Base-by-base conservation (phyloP, 2,797 vertebrate genomes). In the Melanotaenia nigrans region DNA sequence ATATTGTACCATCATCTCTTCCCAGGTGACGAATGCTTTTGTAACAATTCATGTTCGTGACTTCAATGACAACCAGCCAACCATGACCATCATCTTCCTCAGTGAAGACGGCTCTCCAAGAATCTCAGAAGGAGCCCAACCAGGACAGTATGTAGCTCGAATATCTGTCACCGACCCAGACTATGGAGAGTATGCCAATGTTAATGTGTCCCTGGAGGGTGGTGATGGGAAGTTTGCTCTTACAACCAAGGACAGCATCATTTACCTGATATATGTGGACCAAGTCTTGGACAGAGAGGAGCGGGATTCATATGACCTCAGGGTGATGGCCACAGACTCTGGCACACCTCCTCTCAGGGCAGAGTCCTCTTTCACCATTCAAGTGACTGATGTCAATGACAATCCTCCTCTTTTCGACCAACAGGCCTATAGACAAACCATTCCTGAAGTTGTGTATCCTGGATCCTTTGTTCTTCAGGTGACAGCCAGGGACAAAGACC, bases 31-130 rank as follows among this genome's bases (percentile, higher is more conserved):
- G 72, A 98, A 98, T 0, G 95, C 97, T 0, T 99, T 99, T 45
- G 96, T 99, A 68, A 98, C 97, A 0, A 97, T 99, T 74, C 96
- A 99, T 0, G 97, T 99, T 18, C 95, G 96, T 22, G 98, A 99
- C 89, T 99, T 94, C 92, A 99, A 99, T 32, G 98, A 99, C 93
- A 99, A 99, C 91, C 97, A 98, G 86, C 98, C 97, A 74, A 98
- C 97, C 70, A 99, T 99, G 96, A 99, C 97, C 61, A 98, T 99
- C 87, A 99, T 99, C 90, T 99, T 99, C 87, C 95, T 99, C 71
- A 99, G 97, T 5, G 97, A 99, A 58, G 97, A 99, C 0, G 98
- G 98, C 57, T 97, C 97, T 7, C 97, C 98, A 0, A 95, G 94
- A 45, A 96, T 99, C 86, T 99, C 97, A 0, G 98, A 99, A 87